These are phyloP conservation scores for Hyperoplus immaculatus DNA, from an alignment of 2,797 vertebrate genomes.

Conservation along the genomic window DNA sequence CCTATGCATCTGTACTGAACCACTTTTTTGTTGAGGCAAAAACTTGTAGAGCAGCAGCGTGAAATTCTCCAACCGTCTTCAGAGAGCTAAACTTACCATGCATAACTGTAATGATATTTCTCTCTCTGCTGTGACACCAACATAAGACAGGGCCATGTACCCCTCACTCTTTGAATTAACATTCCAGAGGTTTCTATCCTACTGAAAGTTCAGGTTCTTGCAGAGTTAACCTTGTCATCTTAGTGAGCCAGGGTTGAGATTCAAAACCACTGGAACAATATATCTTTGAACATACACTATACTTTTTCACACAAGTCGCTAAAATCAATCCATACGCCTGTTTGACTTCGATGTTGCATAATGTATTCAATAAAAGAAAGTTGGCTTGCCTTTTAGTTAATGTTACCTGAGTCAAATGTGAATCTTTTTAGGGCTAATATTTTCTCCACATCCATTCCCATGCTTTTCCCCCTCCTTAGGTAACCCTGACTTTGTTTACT, in stretches of 20 bases:
- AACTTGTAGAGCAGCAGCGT: constrained; percentile 4
- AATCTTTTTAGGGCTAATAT: background rate
- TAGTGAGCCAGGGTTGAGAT: background rate
- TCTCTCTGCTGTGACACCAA: background rate
- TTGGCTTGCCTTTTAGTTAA: constrained; percentile 3
- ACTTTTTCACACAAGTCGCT: background rate
- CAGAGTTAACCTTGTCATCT: background rate
- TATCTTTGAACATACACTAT: background rate
- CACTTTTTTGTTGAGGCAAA: background rate
- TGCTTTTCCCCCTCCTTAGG: background rate
- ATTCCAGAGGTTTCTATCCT: background rate
- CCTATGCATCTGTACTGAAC: too few species aligned
- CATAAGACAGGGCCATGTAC: background rate
- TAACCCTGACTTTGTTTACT: background rate
- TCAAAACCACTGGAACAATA: background rate
- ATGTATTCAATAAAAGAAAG: constrained; percentile 9
- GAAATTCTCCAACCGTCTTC: background rate
- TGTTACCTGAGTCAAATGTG: background rate
- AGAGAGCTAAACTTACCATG: background rate
- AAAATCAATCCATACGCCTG: background rate
- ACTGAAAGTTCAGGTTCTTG: background rate
- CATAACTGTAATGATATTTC: background rate
- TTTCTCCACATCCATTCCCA: background rate
- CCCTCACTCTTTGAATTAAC: background rate
- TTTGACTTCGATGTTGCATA: constrained; percentile 5